These are phyloP conservation scores for Caracal caracal DNA, from an alignment of 2,113 vertebrate genomes.

Conservation along the genomic window DNA sequence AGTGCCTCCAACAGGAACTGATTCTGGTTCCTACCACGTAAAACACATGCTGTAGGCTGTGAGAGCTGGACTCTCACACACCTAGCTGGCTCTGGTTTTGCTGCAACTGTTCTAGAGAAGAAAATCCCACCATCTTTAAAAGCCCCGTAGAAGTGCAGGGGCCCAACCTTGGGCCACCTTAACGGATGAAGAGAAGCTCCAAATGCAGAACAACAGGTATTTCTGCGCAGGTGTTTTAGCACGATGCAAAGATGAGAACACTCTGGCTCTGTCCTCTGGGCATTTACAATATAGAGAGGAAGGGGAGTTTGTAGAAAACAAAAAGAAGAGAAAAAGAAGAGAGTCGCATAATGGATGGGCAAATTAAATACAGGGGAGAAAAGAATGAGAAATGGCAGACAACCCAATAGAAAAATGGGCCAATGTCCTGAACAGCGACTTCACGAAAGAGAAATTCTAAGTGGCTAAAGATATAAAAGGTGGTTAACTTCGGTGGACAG, in stretches of 20 bases:
- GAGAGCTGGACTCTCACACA: neutral
- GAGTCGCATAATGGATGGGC: neutral
- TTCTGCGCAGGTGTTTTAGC: neutral
- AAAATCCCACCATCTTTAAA: neutral
- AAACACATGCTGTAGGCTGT: neutral
- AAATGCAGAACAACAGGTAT: neutral
- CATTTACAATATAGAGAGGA: neutral
- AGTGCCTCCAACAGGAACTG: neutral
- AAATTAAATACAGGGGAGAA: neutral
- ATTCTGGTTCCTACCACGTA: neutral
- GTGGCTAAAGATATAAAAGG: neutral
- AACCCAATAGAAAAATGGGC: neutral
- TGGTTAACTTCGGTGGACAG: neutral
- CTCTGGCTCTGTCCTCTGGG: neutral
- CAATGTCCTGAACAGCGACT: neutral
- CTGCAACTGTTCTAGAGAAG: neutral
- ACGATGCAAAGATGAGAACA: neutral
- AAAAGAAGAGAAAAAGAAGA: neutral
- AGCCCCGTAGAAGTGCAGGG: neutral
- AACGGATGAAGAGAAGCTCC: neutral
- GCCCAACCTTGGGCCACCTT: neutral
- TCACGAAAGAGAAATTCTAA: neutral
- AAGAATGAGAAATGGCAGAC: neutral
- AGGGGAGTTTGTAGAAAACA: neutral
- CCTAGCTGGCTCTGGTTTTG: neutral